phyloP scores from a whole-genome alignment of 2,888 invertebrate species.

The Atrina japonica region DNA sequence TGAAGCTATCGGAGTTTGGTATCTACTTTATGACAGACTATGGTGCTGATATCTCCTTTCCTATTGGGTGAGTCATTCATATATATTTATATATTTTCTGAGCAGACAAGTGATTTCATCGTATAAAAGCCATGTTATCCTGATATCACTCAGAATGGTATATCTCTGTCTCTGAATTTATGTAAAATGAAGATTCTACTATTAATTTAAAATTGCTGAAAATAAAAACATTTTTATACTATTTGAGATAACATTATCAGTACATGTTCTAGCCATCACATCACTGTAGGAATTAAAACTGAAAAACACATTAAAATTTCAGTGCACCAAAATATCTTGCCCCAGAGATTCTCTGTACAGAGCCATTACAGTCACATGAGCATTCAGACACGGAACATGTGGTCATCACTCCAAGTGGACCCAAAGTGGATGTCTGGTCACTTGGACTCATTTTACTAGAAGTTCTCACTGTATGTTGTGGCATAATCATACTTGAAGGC shows the following conservation, averaged over 20 bases:
- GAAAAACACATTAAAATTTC: not conserved
- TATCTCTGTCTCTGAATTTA: not conserved
- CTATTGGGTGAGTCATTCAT: slow-evolving; percentile 83
- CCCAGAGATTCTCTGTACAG: slow-evolving; percentile 78
- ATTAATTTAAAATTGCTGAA: too few species aligned
- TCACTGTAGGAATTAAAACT: too few species aligned
- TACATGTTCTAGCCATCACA: too few species aligned
- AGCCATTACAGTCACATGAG: slow-evolving; percentile 69
- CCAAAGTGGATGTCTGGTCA: slow-evolving; percentile 95
- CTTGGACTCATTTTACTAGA: slow-evolving; percentile 94
- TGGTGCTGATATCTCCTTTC: slow-evolving; percentile 94
- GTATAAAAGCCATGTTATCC: too few species aligned
- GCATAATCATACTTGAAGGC: too few species aligned
- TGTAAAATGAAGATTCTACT: too few species aligned
- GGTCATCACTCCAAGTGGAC: slow-evolving; percentile 81
- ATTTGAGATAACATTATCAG: too few species aligned
- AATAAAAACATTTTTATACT: too few species aligned
- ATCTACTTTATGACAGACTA: slow-evolving; percentile 93
- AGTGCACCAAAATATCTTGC: slow-evolving; percentile 78
- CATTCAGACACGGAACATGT: slow-evolving; percentile 59
- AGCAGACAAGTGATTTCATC: not conserved
- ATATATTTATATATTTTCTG: not conserved
- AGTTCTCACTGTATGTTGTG: slow-evolving; percentile 82
- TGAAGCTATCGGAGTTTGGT: slow-evolving; percentile 96
- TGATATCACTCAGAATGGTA: too few species aligned